phyloP scores from a whole-genome alignment of 1,140 invertebrate genomes.

The Notospermus geniculatus region DNA sequence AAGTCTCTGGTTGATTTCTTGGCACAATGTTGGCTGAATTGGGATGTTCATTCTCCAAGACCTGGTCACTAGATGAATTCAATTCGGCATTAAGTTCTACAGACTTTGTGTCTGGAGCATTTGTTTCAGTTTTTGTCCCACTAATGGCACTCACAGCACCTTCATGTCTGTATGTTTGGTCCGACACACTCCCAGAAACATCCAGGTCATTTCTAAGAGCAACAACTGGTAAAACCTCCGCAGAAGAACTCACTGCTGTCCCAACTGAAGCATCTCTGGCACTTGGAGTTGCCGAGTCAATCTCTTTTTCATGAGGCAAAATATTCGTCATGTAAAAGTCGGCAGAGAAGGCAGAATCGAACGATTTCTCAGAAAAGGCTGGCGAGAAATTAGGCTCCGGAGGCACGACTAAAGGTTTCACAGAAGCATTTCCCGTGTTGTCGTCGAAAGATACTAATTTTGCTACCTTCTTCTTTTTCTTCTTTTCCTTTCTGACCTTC shows the following conservation, averaged over 20 bases:
- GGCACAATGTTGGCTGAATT: too few species aligned
- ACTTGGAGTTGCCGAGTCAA: background rate
- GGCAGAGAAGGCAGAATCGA: background rate
- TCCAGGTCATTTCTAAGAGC: too few species aligned
- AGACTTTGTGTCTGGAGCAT: too few species aligned
- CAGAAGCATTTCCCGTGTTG: constrained; percentile 45
- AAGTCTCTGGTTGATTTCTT: too few species aligned
- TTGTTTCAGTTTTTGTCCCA: too few species aligned
- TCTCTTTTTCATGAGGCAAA: background rate
- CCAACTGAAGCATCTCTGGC: background rate
- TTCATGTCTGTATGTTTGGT: too few species aligned
- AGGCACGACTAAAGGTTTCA: constrained; percentile 53
- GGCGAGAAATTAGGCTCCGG: constrained; percentile 9
- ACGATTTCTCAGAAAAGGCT: background rate
- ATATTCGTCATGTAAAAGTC: background rate
- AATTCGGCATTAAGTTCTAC: too few species aligned
- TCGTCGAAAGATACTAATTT: constrained; percentile 69
- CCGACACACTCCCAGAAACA: too few species aligned
- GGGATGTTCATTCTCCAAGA: too few species aligned
- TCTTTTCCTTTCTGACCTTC: constrained; percentile 54
- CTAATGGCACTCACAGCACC: too few species aligned
- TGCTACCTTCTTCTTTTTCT: constrained; percentile 61
- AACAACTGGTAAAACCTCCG: too few species aligned
- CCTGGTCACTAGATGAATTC: too few species aligned
- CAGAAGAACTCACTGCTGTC: background rate